These are phyloP conservation scores for Dryococelus australis DNA, from an alignment of 2,888 invertebrate genomes.

Conservation along the genomic window DNA sequence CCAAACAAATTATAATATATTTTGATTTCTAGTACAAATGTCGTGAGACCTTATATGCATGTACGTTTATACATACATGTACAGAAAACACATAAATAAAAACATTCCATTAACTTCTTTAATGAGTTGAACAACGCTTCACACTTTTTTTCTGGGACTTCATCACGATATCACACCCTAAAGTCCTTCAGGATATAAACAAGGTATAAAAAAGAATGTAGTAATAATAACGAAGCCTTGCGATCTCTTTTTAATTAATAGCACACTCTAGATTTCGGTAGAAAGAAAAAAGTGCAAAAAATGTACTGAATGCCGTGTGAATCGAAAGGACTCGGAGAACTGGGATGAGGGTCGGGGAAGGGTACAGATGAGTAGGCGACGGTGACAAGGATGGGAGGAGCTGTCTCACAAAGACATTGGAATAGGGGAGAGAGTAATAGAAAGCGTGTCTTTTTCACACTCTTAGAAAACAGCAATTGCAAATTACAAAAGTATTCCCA, in stretches of 20 bases:
- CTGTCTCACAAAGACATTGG: background rate
- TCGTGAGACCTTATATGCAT: too few relatives aligned
- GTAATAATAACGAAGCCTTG: background rate
- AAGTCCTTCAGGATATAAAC: background rate
- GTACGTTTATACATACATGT: too few relatives aligned
- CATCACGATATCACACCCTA: background rate
- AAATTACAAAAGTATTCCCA: slow-evolving; percentile 8
- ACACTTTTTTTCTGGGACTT: background rate
- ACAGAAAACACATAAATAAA: too few relatives aligned
- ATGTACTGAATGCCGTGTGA: background rate
- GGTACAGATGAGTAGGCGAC: background rate
- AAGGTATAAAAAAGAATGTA: background rate
- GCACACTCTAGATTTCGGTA: background rate
- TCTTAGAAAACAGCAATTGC: slow-evolving; percentile 12
- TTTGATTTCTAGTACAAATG: too few relatives aligned
- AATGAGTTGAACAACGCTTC: background rate
- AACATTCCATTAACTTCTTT: background rate
- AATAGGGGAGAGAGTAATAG: slow-evolving; percentile 5
- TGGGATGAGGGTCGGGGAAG: background rate
- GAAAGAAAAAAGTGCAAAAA: background rate
- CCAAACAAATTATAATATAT: too few relatives aligned
- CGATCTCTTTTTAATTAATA: background rate
- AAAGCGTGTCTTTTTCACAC: slow-evolving; percentile 26
- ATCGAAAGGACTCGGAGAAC: background rate
- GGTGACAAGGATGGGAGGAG: background rate